A percentile compares a stretch with the other conserved stretches of the same genome.
phyloP scores from a whole-genome alignment of 2,797 vertebrate genomes.

The Denticeps clupeoides region DNA sequence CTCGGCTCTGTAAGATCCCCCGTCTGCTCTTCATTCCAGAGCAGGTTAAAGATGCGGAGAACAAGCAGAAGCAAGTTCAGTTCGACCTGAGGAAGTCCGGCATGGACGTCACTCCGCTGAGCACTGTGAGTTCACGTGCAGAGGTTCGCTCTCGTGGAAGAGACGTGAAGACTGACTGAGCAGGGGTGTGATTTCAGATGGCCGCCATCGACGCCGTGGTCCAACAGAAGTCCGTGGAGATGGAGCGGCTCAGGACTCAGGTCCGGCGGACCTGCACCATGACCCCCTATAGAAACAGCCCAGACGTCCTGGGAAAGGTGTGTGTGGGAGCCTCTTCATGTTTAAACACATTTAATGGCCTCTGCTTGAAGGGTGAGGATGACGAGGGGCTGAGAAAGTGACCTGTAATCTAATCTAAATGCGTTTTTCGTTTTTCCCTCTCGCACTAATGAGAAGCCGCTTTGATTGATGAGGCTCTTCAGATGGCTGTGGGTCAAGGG shows the following conservation, averaged over 20 bases:
- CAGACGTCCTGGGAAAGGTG: slow-evolving; percentile 82
- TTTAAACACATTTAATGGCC: too few relatives aligned
- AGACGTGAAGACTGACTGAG: too few relatives aligned
- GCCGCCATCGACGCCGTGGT: slow-evolving; percentile 49
- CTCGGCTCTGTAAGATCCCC: slow-evolving; percentile 1
- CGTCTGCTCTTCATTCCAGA: slow-evolving; percentile 43
- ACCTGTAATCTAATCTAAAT: too few relatives aligned
- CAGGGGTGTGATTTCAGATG: too few relatives aligned
- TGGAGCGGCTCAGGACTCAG: slow-evolving; percentile 39
- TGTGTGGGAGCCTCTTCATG: background rate
- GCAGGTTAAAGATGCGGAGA: slow-evolving; percentile 42
- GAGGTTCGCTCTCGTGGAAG: too few relatives aligned
- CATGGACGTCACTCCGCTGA: slow-evolving; percentile 39
- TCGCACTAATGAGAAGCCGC: too few relatives aligned
- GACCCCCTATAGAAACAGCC: slow-evolving; percentile 48
- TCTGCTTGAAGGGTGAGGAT: too few relatives aligned
- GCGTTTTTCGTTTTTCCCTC: too few relatives aligned
- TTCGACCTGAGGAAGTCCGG: slow-evolving; percentile 45
- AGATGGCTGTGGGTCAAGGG: too few relatives aligned
- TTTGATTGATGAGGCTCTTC: too few relatives aligned
- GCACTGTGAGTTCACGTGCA: slow-evolving; percentile 43
- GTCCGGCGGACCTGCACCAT: slow-evolving; percentile 63
- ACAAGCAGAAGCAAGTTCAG: slow-evolving; percentile 49
- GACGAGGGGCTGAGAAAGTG: too few relatives aligned
- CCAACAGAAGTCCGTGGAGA: slow-evolving; percentile 44